Conservation (phyloP, 1,140 invertebrate species). For the Orius laevigatus region DNA sequence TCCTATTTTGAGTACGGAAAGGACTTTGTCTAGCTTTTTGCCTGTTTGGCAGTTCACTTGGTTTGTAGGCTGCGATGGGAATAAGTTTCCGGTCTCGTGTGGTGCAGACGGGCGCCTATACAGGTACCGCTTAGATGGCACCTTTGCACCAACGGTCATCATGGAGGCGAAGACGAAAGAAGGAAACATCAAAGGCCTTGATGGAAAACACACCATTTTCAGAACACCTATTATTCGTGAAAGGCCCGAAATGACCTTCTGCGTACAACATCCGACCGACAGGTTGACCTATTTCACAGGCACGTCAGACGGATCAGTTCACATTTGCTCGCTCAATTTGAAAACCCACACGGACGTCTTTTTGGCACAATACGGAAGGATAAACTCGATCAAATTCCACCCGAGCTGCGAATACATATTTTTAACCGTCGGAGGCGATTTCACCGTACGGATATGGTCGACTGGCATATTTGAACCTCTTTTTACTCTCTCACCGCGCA, state of each 20-base stretch:
- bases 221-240: background rate
- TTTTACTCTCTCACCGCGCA: conserved; percentile 15
- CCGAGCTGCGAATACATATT: conserved; percentile 33
- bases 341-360: conserved; percentile 26
- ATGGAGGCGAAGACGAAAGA: conserved; percentile 1
- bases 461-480: conserved; percentile 21
- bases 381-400: conserved; percentile 37
- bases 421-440: conserved; percentile 38
- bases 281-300: conserved; percentile 11
- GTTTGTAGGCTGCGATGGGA: conserved; percentile 1
- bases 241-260: conserved; percentile 5
- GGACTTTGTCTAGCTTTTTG: conserved; percentile 6
- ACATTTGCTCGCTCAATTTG: conserved; percentile 25
- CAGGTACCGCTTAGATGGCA: conserved; percentile 5
- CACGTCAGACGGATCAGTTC: conserved; percentile 10
- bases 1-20: background rate
- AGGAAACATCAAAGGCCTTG: conserved; percentile 7
- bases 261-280: conserved; percentile 9
- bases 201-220: background rate
- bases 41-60: conserved; percentile 10
- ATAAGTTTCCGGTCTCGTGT: conserved; percentile 8
- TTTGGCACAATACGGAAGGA: conserved; percentile 34
- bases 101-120: conserved; percentile 9
- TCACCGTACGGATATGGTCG: conserved; percentile 39
- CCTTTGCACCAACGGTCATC: conserved; percentile 8